Conservation (phyloP, 1,140 invertebrate species). For the Microplitis demolitor region DNA sequence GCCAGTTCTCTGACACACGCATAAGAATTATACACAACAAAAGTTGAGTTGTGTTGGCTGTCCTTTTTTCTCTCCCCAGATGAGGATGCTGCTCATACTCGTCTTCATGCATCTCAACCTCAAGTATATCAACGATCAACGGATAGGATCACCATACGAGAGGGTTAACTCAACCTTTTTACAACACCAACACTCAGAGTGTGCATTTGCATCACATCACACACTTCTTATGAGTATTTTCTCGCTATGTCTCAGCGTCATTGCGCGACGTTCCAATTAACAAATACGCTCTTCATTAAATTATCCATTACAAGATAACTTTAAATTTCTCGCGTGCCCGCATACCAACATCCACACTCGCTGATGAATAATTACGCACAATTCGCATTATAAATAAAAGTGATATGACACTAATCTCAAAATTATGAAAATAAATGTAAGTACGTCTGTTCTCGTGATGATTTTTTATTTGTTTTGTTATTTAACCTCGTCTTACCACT, state of each 20-base stretch:
- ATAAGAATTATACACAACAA: neutral
- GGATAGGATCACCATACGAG: neutral
- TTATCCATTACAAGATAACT: neutral
- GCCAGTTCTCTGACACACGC: slow-evolving; percentile 11
- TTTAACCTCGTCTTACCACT: slow-evolving; percentile 1
- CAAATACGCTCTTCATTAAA: neutral
- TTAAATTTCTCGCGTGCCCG: no score
- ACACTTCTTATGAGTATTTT: neutral
- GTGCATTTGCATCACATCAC: neutral
- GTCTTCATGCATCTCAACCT: neutral
- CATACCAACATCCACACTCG: neutral
- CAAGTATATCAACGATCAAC: slow-evolving; percentile 15
- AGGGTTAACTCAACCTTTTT: slow-evolving; percentile 25
- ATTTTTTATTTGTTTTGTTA: neutral
- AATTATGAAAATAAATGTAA: no score
- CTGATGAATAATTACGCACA: neutral
- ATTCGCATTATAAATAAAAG: no score
- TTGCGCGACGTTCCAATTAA: slow-evolving; percentile 6
- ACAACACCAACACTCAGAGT: neutral
- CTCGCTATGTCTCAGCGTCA: slow-evolving; percentile 6
- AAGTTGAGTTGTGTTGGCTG: neutral
- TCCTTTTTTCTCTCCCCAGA: neutral
- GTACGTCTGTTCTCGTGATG: neutral
- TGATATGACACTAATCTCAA: no score
- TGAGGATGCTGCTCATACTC: neutral